Evolutionary conservation across 2,113 vertebrate genomes (phyloP), one percentile per base, ranked within the genome.

Genomic region (Platichthys stellatus): DNA sequence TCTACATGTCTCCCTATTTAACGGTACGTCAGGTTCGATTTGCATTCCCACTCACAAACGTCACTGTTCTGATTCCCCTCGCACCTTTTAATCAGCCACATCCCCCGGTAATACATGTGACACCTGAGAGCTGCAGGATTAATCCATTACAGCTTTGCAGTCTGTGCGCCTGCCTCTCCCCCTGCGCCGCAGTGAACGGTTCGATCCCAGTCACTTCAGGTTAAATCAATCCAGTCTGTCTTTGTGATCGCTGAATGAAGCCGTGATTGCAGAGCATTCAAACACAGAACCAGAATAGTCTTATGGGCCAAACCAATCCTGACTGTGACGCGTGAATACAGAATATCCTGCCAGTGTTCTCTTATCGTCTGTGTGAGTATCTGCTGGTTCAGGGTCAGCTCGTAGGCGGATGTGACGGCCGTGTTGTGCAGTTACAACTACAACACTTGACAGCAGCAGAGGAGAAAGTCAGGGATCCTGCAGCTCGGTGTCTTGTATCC

Each of bases 391-490:
- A 58, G 69, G 83, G 86, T 87, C 81, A 83, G 65, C 31, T 60
- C 84, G 69, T 66, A 74, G 80, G 72, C 81, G 64, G 81, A 86
- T 81, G 38, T 18, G 69, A 66, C 81, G 78, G 69, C 83, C 67
- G 77, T 66, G 71, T 77, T 79, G 71, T 63, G 80, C 80, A 89
- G 85, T 90, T 90, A 89, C 86, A 80, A 80, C 79, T 78, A 88
- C 78, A 88, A 38, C 72, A 78, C 77, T 78, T 84, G 88, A 85
- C 90, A 85, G 86, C 69, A 69, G 64, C 81, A 81, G 72, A 78
- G 80, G 76, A 82, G 73, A 76, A 67, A 89, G 77, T 71, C 68
- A 54, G 64, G 70, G 63, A 79, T 53, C 23, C 64, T 64, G 70
- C 73, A 78, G 81, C 82, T 78, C 74, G n/a, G 57, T 59, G 68